Evolutionary conservation across 2,888 invertebrate genomes (phyloP).

Genomic region (Rhimphoctona megacephalus): DNA sequence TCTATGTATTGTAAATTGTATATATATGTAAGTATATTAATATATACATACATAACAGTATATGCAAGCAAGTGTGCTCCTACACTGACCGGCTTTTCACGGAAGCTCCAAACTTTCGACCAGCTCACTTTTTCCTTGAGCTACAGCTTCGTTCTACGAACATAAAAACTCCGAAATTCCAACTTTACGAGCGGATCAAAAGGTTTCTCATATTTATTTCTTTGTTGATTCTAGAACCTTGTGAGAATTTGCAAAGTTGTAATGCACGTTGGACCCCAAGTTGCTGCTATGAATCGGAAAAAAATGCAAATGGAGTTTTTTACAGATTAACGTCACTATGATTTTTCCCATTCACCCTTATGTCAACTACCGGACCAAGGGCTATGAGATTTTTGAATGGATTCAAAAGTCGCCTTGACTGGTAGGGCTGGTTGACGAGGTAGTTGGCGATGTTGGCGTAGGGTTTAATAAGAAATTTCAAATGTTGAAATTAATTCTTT

Average conservation of each 20-base stretch:
- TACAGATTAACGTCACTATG: not conserved
- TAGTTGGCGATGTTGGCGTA: no score
- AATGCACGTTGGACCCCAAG: no score
- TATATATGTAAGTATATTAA: not conserved
- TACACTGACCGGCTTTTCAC: slow-evolving; percentile 54
- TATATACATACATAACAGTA: not conserved
- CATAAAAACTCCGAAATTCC: slow-evolving; percentile 20
- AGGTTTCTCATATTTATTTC: slow-evolving; percentile 34
- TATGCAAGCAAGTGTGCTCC: slow-evolving; percentile 4
- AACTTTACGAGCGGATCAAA: slow-evolving; percentile 37
- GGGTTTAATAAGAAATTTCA: no score
- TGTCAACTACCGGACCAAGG: not conserved
- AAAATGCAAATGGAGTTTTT: not conserved
- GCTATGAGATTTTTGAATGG: not conserved
- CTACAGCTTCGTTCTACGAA: slow-evolving; percentile 4
- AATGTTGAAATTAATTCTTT: no score
- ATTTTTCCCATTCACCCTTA: not conserved
- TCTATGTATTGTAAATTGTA: slow-evolving; percentile 7
- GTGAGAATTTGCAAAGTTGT: slow-evolving; percentile 22
- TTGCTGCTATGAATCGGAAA: no score
- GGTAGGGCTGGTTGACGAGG: not conserved
- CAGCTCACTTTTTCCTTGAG: slow-evolving; percentile 6
- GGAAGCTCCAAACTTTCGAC: slow-evolving; percentile 47
- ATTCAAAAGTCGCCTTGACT: not conserved
- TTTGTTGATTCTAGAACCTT: slow-evolving; percentile 24